These are phyloP conservation scores for Peucedramus taeniatus DNA, from an alignment of 2,113 vertebrate genomes.

Conservation along the genomic window DNA sequence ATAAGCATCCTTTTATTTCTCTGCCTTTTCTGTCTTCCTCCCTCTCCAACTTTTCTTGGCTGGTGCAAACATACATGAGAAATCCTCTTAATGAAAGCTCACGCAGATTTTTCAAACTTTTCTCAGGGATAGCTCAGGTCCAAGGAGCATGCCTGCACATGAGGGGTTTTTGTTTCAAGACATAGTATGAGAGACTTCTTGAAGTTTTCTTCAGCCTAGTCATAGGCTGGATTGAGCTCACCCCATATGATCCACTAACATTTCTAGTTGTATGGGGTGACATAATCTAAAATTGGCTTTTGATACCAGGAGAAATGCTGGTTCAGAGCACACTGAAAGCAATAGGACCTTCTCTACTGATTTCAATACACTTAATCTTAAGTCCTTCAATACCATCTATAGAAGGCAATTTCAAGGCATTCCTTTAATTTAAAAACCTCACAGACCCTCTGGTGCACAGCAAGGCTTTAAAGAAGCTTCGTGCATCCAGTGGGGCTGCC, in stretches of 20 bases:
- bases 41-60: not conserved
- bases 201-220: not conserved
- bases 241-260: not conserved
- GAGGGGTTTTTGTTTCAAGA: not conserved
- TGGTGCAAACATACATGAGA: not conserved
- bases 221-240: constrained; percentile 27
- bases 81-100: not conserved
- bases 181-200: not conserved
- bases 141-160: constrained; percentile 3
- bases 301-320: not conserved
- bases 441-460: not conserved
- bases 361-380: not conserved
- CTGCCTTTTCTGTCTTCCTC: not conserved
- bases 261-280: not conserved
- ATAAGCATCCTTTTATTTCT: not conserved
- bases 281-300: not conserved
- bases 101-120: not conserved
- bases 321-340: not conserved
- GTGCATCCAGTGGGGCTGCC: not conserved
- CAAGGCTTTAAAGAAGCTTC: not conserved
- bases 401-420: not conserved
- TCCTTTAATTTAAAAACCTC: not conserved
- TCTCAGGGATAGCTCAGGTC: not conserved
- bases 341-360: not conserved
- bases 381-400: not conserved